Percentiles rank a stretch among this genome's conserved stretches.
These are phyloP conservation scores for Diplodus puntazzo DNA, from an alignment of 2,797 vertebrate species.

Conservation along the genomic window DNA sequence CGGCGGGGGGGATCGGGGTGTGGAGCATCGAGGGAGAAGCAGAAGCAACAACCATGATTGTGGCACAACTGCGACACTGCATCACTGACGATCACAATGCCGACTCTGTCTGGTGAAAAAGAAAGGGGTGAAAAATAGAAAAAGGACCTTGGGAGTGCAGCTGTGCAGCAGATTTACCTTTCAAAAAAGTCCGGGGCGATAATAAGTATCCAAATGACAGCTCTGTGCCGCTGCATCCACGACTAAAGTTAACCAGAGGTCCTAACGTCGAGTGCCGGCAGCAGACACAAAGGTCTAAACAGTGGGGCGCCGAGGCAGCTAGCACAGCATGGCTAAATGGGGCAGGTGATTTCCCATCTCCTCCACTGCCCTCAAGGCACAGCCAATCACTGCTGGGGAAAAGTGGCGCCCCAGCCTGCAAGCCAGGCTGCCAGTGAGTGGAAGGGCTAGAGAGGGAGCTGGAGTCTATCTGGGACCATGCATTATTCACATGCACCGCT, in stretches of 20 bases:
- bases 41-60: slow-evolving; percentile 69
- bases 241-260: slow-evolving; percentile 81
- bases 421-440: slow-evolving; percentile 73
- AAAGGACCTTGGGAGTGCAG: slow-evolving; percentile 69
- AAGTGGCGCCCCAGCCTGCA: slow-evolving; percentile 73
- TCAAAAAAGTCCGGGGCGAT: slow-evolving; percentile 76
- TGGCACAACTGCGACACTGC: slow-evolving; percentile 66
- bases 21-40: slow-evolving; percentile 56
- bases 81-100: slow-evolving; percentile 79
- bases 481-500: slow-evolving; percentile 86
- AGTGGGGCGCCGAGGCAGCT: slow-evolving; percentile 77
- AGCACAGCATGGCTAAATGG: slow-evolving; percentile 85
- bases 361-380: slow-evolving; percentile 81
- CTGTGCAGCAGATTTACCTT: slow-evolving; percentile 78
- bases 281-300: slow-evolving; percentile 81
- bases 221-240: slow-evolving; percentile 68
- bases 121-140: slow-evolving; percentile 38
- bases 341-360: slow-evolving; percentile 86
- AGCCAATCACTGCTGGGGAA: slow-evolving; percentile 81
- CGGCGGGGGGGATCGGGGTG: slow-evolving; percentile 21
- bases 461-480: slow-evolving; percentile 81
- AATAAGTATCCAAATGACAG: slow-evolving; percentile 81
- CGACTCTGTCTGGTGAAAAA: slow-evolving; percentile 66
- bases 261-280: slow-evolving; percentile 78
- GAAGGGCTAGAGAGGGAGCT: slow-evolving; percentile 70